Conservation (phyloP, 2,113 vertebrate species). For the Anolis sagrei region DNA sequence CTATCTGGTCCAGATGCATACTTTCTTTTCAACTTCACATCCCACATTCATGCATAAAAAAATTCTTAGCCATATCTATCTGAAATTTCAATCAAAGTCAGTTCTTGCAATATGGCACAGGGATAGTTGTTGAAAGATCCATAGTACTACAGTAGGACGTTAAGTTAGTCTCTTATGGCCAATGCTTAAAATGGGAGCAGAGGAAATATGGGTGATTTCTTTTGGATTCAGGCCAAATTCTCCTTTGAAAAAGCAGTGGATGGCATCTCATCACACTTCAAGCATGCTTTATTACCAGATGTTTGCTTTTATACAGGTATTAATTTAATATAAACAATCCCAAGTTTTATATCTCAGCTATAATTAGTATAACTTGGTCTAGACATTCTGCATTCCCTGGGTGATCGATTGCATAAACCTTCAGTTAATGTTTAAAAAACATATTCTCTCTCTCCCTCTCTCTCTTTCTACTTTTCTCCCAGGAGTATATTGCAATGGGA, state of each 20-base stretch:
- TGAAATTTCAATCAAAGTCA: neutral
- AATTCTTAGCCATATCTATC: neutral
- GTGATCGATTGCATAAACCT: neutral
- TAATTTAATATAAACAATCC: neutral
- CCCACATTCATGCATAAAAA: no score
- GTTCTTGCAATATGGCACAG: neutral
- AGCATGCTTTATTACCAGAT: neutral
- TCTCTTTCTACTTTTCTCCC: constrained; percentile 11
- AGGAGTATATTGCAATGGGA: constrained; percentile 90
- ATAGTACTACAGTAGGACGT: neutral
- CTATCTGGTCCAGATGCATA: neutral
- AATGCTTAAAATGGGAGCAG: no score
- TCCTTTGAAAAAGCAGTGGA: neutral
- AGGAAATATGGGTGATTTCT: neutral
- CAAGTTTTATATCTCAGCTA: neutral
- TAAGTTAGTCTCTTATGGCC: neutral
- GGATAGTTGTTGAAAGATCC: neutral
- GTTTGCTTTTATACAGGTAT: neutral
- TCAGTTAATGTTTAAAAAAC: neutral
- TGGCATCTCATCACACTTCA: neutral
- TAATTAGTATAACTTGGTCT: neutral
- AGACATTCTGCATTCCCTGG: neutral
- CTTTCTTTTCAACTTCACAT: neutral
- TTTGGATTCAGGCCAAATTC: neutral
- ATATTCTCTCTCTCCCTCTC: constrained; percentile 15